phyloP scores from a whole-genome alignment of 2,888 invertebrate genomes.

The Agriotes lineatus region DNA sequence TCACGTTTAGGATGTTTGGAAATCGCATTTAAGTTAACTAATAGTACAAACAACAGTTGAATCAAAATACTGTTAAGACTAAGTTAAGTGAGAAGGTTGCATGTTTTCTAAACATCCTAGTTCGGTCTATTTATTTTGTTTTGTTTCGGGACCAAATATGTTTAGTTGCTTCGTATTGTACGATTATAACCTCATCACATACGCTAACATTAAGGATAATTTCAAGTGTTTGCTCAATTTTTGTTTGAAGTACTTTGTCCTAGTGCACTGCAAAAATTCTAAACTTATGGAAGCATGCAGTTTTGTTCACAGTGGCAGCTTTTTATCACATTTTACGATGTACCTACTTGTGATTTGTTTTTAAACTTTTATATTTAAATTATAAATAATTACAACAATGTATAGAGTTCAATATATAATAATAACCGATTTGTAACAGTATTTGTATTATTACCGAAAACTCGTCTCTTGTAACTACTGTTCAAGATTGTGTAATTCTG shows the following conservation, averaged over 20 bases:
- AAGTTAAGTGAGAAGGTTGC: neutral
- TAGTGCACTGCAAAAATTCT: neutral
- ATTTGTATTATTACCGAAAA: neutral
- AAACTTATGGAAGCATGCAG: neutral
- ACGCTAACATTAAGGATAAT: neutral
- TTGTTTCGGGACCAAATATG: slow-evolving; percentile 42
- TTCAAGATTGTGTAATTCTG: no score
- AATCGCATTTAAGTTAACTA: neutral
- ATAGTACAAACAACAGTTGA: slow-evolving; percentile 25
- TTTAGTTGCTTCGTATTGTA: slow-evolving; percentile 16
- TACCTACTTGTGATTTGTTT: slow-evolving; percentile 42
- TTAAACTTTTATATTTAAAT: slow-evolving; percentile 40
- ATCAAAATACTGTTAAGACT: slow-evolving; percentile 14
- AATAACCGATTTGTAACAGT: slow-evolving; percentile 29
- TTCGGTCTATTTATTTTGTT: slow-evolving; percentile 9
- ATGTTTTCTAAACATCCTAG: slow-evolving; percentile 18
- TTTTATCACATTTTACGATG: slow-evolving; percentile 33
- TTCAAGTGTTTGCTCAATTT: slow-evolving; percentile 31
- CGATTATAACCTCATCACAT: neutral
- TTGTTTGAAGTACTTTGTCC: neutral
- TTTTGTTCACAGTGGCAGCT: slow-evolving; percentile 33
- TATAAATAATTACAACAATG: slow-evolving; percentile 34
- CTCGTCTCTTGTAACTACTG: no score
- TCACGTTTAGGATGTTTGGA: slow-evolving; percentile 1
- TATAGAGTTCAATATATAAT: slow-evolving; percentile 39